A percentile compares a stretch with the other conserved stretches of the same genome.
Evolutionary conservation across 2,113 vertebrate species (phyloP).

Genomic region (Semnopithecus entellus): DNA sequence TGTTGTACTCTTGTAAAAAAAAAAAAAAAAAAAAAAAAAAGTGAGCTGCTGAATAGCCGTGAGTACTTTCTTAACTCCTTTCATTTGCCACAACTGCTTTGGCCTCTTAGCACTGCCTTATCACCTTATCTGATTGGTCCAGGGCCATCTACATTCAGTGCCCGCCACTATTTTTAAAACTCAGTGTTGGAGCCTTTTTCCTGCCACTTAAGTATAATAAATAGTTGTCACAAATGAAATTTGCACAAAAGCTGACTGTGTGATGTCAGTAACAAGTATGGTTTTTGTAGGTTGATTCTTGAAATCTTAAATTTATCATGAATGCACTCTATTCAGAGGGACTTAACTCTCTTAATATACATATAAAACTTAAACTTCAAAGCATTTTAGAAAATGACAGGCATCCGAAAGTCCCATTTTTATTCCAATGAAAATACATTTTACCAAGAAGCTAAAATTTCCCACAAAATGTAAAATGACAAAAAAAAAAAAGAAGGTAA

Average conservation of each 20-base stretch:
- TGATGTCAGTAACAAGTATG: slow-evolving; percentile 67
- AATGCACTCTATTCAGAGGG: slow-evolving; percentile 60
- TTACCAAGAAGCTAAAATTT: slow-evolving; percentile 71
- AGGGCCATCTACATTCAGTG: not conserved
- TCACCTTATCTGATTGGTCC: slow-evolving; percentile 2
- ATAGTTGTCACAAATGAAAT: slow-evolving; percentile 70
- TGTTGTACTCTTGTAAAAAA: not conserved
- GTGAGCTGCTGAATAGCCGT: not conserved
- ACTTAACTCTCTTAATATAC: slow-evolving; percentile 49
- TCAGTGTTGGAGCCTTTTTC: slow-evolving; percentile 23
- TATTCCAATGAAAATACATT: slow-evolving; percentile 71
- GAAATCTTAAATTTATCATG: slow-evolving; percentile 72
- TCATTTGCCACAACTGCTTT: not conserved
- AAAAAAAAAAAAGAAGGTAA: slow-evolving; percentile 43
- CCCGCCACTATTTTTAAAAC: slow-evolving; percentile 33
- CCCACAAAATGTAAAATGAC: slow-evolving; percentile 59
- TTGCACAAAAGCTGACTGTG: slow-evolving; percentile 63
- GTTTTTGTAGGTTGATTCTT: slow-evolving; percentile 67
- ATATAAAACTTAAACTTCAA: slow-evolving; percentile 66
- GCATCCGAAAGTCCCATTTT: slow-evolving; percentile 64
- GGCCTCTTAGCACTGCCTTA: slow-evolving; percentile 14
- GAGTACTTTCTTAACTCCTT: not conserved
- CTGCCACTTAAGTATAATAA: slow-evolving; percentile 66
- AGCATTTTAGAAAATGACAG: slow-evolving; percentile 70
- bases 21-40: not conserved